These are phyloP conservation scores for Melangyna quadrimaculata DNA, from an alignment of 2,888 invertebrate genomes.

Conservation along the genomic window DNA sequence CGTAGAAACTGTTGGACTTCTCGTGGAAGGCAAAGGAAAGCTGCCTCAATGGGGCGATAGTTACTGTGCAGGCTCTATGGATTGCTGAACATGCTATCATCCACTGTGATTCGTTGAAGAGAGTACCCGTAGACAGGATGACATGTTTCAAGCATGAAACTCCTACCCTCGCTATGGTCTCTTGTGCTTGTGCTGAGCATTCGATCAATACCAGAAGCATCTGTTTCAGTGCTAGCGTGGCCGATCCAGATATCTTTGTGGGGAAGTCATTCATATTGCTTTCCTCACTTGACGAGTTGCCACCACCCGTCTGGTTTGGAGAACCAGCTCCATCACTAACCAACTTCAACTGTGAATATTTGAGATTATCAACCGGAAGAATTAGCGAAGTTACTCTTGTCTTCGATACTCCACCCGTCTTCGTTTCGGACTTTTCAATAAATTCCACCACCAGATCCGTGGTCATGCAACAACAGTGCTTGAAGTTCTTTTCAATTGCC, in stretches of 20 bases:
- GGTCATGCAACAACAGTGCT: conserved; percentile 96
- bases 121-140: conserved; percentile 90
- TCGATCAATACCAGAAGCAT: conserved; percentile 92
- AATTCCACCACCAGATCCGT: conserved; percentile 95
- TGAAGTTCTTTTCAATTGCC: conserved; percentile 92
- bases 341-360: conserved; percentile 79
- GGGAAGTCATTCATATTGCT: conserved; percentile 78
- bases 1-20: conserved; percentile 96
- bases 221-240: conserved; percentile 92
- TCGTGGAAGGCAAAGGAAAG: conserved; percentile 94
- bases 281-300: conserved; percentile 77
- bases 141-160: conserved; percentile 95
- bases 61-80: conserved; percentile 92
- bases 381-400: conserved; percentile 78
- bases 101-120: conserved; percentile 93
- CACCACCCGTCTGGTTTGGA: conserved; percentile 51
- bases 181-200: conserved; percentile 94
- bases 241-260: conserved; percentile 83
- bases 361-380: conserved; percentile 79
- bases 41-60: conserved; percentile 92
- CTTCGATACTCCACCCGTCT: conserved; percentile 74
- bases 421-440: conserved; percentile 87
- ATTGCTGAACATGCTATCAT: conserved; percentile 91
- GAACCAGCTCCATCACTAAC: conserved; percentile 77
- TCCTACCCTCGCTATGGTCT: conserved; percentile 94